Evolutionary conservation across 2,888 invertebrate species (phyloP).

Genomic region (Pyrgus malvae): DNA sequence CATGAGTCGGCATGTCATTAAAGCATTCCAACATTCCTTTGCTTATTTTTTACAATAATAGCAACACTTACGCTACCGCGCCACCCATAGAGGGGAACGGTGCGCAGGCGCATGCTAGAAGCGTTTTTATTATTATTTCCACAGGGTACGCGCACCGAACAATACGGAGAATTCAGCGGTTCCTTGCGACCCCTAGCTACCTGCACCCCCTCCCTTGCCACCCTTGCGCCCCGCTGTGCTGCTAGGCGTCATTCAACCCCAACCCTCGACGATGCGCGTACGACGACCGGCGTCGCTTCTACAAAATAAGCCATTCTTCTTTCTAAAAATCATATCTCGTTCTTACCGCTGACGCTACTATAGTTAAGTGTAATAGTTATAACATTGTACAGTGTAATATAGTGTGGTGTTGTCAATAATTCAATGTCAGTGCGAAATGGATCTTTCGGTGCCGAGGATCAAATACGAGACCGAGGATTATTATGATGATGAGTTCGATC

Average conservation of each 20-base stretch:
- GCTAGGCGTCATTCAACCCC: constrained; percentile 51
- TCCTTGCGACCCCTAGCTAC: constrained; percentile 59
- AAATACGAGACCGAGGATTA: constrained; percentile 58
- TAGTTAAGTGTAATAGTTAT: constrained; percentile 35
- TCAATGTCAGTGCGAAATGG: constrained; percentile 48
- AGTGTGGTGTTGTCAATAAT: constrained; percentile 28
- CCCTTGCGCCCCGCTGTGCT: constrained; percentile 32
- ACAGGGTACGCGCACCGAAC: constrained; percentile 40
- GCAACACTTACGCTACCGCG: background rate
- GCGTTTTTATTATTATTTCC: constrained; percentile 46
- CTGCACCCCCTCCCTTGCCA: constrained; percentile 44
- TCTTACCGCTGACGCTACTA: constrained; percentile 38
- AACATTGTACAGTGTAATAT: constrained; percentile 35
- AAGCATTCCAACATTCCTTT: background rate
- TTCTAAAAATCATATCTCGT: constrained; percentile 34
- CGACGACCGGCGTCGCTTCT: constrained; percentile 38
- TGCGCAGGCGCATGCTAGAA: constrained; percentile 42
- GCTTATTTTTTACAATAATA: background rate
- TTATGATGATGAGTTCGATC: constrained; percentile 55
- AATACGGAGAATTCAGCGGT: constrained; percentile 62
- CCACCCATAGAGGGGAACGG: constrained; percentile 29
- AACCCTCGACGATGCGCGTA: constrained; percentile 62
- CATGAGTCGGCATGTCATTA: background rate
- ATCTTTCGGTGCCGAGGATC: constrained; percentile 65
- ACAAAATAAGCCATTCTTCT: constrained; percentile 29